Evolutionary conservation across 2,888 invertebrate species (phyloP), one percentile per base, ranked within the genome.

Genomic region (Xanthia icteritia): DNA sequence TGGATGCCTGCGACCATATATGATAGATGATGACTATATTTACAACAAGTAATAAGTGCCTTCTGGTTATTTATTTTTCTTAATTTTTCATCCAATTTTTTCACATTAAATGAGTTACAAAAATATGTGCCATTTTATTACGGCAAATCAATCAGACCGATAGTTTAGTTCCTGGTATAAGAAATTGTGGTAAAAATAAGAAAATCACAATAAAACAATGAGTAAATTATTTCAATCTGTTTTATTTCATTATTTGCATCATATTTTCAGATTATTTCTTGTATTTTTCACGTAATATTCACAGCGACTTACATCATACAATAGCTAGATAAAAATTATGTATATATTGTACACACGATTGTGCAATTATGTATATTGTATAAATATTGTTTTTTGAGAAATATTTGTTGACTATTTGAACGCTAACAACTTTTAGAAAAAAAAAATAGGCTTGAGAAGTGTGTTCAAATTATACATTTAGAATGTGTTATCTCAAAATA

Each of bases 1-100:
- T 96, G 39, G 96, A 96, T 85, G 91, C 95, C 5, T 94, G 94
- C 64, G 94, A 95, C 31, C 95, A 94, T 77, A 90, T 95, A 80
- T 95, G 51, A 51, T 51, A 23, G 23, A 23, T 20, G 20, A 51
- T 51, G 51, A 20, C 20, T 20, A 20, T 23, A 23, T 23, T 23
- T 51, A 23, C 3, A 3, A 51, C 20, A 51, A 51, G 17, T 48
- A 5, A 48, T 17, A 48, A 51, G 20, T 6, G 51, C 6, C 51
- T 51, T 51, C 6, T 8, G 8, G 20, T 51, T 51, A 51, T 51
- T 51, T 51, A 20, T 51, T 51, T 51, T 51, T 51, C 20, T 51
- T 0, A 11, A 42, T 42, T 1, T 51, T 20, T 51, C 51, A 20
- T 20, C 51, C 8, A 20, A 51, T 20, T 51, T 51, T 9, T 51